These are phyloP conservation scores for Xyrichtys novacula DNA, from an alignment of 2,797 vertebrate genomes.

Conservation along the genomic window DNA sequence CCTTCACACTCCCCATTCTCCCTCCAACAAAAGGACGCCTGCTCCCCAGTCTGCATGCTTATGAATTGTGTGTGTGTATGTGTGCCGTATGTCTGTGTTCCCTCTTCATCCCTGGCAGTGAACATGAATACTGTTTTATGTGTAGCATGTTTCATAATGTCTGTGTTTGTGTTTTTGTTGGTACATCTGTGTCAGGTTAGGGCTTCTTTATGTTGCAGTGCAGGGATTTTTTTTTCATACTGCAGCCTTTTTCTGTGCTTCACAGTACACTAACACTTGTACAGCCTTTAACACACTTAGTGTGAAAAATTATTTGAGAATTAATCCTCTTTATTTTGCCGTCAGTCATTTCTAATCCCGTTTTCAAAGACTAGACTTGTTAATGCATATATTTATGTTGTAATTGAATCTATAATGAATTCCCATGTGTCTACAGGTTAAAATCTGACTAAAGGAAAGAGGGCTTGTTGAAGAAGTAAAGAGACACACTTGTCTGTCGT, in stretches of 20 bases:
- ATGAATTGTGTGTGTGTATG: conserved; percentile 70
- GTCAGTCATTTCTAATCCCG: not conserved
- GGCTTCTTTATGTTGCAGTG: conserved; percentile 15
- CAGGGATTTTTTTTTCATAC: not conserved
- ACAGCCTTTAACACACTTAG: too few species aligned
- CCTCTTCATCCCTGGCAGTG: conserved; percentile 46
- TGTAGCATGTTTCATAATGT: conserved; percentile 46
- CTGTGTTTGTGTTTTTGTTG: conserved; percentile 24
- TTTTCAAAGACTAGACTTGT: too few species aligned
- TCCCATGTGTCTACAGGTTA: too few species aligned
- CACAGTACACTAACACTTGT: not conserved
- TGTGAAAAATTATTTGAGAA: too few species aligned
- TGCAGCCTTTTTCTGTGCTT: not conserved
- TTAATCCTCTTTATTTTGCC: not conserved
- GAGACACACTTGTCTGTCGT: conserved; percentile 1
- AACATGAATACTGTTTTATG: conserved; percentile 49
- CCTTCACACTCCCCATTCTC: conserved; percentile 86
- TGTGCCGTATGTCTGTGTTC: conserved; percentile 31
- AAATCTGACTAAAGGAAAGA: too few species aligned
- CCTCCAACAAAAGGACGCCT: conserved; percentile 83
- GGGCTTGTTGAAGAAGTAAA: too few species aligned
- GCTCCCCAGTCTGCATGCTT: conserved; percentile 80
- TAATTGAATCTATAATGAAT: too few species aligned
- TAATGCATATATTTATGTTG: too few species aligned
- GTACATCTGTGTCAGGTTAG: conserved; percentile 27